These are phyloP conservation scores for Lamprologus lemairii DNA, from an alignment of 2,113 vertebrate species.

Conservation along the genomic window DNA sequence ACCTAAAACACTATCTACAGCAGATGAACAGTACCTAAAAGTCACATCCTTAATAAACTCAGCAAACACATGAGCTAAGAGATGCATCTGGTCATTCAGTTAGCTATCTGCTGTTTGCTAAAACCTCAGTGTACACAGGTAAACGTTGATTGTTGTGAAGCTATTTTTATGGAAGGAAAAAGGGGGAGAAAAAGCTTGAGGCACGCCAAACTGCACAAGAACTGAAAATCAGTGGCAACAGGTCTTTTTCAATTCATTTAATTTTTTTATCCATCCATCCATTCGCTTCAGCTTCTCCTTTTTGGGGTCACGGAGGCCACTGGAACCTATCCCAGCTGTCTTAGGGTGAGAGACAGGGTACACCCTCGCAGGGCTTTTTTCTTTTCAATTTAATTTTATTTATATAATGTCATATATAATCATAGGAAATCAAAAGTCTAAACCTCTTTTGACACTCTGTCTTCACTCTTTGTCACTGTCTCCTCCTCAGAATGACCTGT, in stretches of 20 bases:
- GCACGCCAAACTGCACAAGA: accelerated
- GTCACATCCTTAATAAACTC: background rate
- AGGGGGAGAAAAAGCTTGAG: background rate
- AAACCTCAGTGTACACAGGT: background rate
- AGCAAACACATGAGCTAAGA: background rate
- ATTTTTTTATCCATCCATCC: background rate
- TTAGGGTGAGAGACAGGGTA: background rate
- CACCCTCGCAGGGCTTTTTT: background rate
- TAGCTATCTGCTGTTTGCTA: background rate
- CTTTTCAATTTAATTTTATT: background rate
- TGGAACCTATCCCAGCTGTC: background rate
- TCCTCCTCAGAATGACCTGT: constrained; percentile 28
- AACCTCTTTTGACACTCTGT: background rate
- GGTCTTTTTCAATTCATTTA: background rate
- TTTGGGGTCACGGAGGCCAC: background rate
- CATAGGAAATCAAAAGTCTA: background rate
- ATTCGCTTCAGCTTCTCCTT: background rate
- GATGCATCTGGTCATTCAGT: background rate
- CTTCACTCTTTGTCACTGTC: background rate
- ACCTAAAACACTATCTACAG: background rate
- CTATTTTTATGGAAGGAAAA: background rate
- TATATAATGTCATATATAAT: no score
- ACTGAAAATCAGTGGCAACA: background rate
- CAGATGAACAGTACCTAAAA: background rate
- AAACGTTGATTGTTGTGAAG: background rate